Conservation (phyloP, 1,140 invertebrate genomes). For the Colletes gigas region DNA sequence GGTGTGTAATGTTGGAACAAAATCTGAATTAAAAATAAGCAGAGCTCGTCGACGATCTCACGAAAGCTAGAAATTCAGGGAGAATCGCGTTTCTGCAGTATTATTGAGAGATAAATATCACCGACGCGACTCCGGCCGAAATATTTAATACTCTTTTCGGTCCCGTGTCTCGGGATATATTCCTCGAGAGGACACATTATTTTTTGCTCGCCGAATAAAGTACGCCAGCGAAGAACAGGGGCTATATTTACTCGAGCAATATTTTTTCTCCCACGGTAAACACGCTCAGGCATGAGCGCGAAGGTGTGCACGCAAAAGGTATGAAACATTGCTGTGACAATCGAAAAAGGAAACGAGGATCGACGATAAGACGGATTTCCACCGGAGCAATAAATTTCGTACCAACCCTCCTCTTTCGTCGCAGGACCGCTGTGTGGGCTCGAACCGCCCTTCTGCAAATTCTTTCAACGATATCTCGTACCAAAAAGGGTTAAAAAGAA, state of each 20-base stretch:
- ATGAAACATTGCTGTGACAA: conserved; percentile 6
- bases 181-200: background rate
- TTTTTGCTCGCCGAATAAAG: background rate
- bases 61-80: background rate
- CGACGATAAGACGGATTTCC: conserved; percentile 37
- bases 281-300: background rate
- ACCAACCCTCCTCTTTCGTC: background rate
- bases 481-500: too few species aligned
- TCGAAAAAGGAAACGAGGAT: conserved; percentile 11
- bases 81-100: too few species aligned
- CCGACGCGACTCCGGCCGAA: too few species aligned
- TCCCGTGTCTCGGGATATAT: background rate
- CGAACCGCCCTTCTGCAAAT: too few species aligned
- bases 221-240: background rate
- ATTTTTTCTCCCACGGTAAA: background rate
- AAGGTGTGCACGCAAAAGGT: background rate
- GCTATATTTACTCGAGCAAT: background rate
- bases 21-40: too few species aligned
- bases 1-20: too few species aligned
- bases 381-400: conserved; percentile 23
- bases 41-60: background rate
- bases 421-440: background rate
- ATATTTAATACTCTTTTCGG: background rate
- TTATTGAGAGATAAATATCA: too few species aligned
- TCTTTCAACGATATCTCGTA: too few species aligned